These are phyloP conservation scores for Ceramica pisi DNA, from an alignment of 2,888 invertebrate species.

Conservation along the genomic window DNA sequence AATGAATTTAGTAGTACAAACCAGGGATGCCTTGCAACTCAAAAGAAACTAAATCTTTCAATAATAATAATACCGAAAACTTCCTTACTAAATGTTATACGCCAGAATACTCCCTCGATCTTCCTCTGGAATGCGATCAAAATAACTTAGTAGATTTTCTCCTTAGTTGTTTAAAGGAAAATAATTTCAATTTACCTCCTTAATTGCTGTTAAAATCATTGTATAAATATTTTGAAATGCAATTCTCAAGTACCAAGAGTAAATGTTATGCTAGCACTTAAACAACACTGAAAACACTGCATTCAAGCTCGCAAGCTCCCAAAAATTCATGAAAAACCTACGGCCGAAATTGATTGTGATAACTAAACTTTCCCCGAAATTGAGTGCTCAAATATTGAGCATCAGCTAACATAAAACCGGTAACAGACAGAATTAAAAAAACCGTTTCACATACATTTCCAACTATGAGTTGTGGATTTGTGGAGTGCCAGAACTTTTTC, in stretches of 20 bases:
- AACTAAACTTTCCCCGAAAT: constrained; percentile 26
- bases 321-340: constrained; percentile 1
- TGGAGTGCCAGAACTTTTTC: not conserved
- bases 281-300: not conserved
- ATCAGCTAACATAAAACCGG: not conserved
- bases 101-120: constrained; percentile 47
- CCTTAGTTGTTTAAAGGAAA: constrained; percentile 42
- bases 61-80: too few relatives aligned
- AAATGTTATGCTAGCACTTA: not conserved
- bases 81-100: not conserved
- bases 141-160: constrained; percentile 43
- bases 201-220: constrained; percentile 58
- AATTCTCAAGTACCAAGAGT: not conserved
- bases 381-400: constrained; percentile 48
- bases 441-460: not conserved
- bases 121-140: constrained; percentile 41
- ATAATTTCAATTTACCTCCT: constrained; percentile 52
- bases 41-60: not conserved
- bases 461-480: not conserved
- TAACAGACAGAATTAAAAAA: not conserved
- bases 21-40: not conserved
- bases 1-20: too few relatives aligned
- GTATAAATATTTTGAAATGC: not conserved
- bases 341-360: constrained; percentile 26
- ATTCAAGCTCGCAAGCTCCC: not conserved